A percentile compares a stretch with the other conserved stretches of the same genome.
phyloP scores from a whole-genome alignment of 1,140 invertebrate genomes.

The Agrypnia vestita region DNA sequence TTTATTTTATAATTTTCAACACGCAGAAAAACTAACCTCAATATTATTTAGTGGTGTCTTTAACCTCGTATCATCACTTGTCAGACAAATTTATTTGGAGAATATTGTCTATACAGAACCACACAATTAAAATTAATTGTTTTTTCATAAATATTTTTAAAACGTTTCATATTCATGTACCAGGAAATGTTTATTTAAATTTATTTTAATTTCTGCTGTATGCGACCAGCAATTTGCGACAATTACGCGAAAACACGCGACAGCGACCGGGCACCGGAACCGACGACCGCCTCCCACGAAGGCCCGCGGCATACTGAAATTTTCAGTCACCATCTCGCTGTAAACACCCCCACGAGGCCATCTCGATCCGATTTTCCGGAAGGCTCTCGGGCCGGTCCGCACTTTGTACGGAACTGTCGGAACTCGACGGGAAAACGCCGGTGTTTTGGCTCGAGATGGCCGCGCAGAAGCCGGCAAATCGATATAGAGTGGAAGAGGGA shows the following conservation, averaged over 20 bases:
- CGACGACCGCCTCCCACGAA: constrained; percentile 18
- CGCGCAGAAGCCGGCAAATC: constrained; percentile 26
- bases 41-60: no score
- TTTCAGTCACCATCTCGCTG: constrained; percentile 21
- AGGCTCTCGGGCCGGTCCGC: not conserved
- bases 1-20: no score
- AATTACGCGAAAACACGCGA: constrained; percentile 28
- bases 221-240: not conserved
- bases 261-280: not conserved
- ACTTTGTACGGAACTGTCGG: not conserved
- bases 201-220: constrained; percentile 29
- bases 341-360: constrained; percentile 37
- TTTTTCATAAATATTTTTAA: no score
- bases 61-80: no score
- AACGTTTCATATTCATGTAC: no score
- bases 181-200: not conserved
- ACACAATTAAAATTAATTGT: no score
- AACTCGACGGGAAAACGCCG: not conserved
- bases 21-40: no score
- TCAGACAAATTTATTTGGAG: no score
- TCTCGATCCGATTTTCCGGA: constrained; percentile 29
- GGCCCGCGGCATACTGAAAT: constrained; percentile 36
- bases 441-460: constrained; percentile 41
- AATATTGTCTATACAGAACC: no score
- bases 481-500: constrained; percentile 30